A percentile compares a stretch with the other conserved stretches of the same genome.
Conservation (phyloP, 2,113 vertebrate species). For the Actenoides hombroni region DNA sequence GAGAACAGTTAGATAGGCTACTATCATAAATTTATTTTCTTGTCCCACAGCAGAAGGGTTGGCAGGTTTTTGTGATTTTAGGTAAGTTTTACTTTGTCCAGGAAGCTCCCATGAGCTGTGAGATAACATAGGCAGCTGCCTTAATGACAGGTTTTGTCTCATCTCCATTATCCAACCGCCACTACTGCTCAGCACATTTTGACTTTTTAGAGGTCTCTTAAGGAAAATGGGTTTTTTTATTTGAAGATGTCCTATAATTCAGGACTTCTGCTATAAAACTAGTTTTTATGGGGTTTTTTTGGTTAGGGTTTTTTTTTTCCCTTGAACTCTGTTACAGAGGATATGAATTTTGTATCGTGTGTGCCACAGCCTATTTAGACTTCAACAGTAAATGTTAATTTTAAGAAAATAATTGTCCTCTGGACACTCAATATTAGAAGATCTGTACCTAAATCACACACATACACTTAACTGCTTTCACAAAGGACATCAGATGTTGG, state of each 20-base stretch:
- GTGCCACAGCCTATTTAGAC: neutral
- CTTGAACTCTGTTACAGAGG: fast-evolving
- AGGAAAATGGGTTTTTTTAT: neutral
- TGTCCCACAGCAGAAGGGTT: neutral
- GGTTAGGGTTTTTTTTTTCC: too few species aligned
- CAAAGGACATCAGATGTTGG: neutral
- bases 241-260: neutral
- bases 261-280: neutral
- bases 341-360: neutral
- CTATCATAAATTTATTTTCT: neutral
- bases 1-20: fast-evolving
- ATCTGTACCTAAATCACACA: neutral
- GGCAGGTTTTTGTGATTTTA: fast-evolving
- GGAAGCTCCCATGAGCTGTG: neutral
- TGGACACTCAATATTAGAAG: neutral
- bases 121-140: neutral
- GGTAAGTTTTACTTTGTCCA: neutral
- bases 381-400: neutral
- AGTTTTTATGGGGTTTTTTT: fast-evolving
- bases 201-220: neutral
- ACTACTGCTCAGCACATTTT: neutral
- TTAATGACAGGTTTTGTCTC: neutral
- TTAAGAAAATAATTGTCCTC: neutral
- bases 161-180: neutral
- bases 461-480: neutral